Evolutionary conservation across 2,797 vertebrate species (phyloP).

Genomic region (Adelosebastes latens): DNA sequence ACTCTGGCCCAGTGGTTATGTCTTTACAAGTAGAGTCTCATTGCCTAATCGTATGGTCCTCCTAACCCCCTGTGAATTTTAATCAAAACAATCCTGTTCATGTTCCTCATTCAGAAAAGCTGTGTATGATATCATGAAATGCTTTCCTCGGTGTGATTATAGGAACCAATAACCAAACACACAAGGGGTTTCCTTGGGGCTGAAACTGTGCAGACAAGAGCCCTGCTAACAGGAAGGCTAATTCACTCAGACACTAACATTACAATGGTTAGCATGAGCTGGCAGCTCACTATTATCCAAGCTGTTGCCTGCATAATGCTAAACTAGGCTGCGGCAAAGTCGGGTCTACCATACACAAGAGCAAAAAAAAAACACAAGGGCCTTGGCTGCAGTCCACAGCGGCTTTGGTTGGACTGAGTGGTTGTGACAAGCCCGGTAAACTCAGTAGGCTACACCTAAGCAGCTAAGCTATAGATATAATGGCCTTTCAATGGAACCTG

Average conservation of each 20-base stretch:
- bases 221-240: slow-evolving; percentile 70
- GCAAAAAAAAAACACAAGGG: slow-evolving; percentile 29
- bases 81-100: slow-evolving; percentile 58
- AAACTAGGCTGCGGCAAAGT: slow-evolving; percentile 36
- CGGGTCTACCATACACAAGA: slow-evolving; percentile 30
- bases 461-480: slow-evolving; percentile 68
- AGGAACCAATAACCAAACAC: slow-evolving; percentile 61
- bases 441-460: slow-evolving; percentile 66
- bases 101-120: slow-evolving; percentile 51
- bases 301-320: slow-evolving; percentile 56
- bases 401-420: slow-evolving; percentile 58
- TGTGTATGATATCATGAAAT: slow-evolving; percentile 60
- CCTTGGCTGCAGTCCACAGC: slow-evolving; percentile 53
- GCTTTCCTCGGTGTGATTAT: slow-evolving; percentile 44
- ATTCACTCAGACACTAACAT: slow-evolving; percentile 74
- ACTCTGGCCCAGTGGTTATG: slow-evolving; percentile 9
- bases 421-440: slow-evolving; percentile 73
- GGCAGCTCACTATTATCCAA: slow-evolving; percentile 51
- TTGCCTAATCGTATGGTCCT: slow-evolving; percentile 22
- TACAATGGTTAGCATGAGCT: slow-evolving; percentile 64
- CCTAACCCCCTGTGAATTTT: slow-evolving; percentile 39
- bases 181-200: slow-evolving; percentile 49
- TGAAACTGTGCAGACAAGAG: slow-evolving; percentile 69
- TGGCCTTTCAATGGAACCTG: slow-evolving; percentile 62
- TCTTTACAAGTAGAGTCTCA: slow-evolving; percentile 30